Evolutionary conservation across 2,797 vertebrate genomes (phyloP).

Genomic region (Chaetodon trifasciatus): DNA sequence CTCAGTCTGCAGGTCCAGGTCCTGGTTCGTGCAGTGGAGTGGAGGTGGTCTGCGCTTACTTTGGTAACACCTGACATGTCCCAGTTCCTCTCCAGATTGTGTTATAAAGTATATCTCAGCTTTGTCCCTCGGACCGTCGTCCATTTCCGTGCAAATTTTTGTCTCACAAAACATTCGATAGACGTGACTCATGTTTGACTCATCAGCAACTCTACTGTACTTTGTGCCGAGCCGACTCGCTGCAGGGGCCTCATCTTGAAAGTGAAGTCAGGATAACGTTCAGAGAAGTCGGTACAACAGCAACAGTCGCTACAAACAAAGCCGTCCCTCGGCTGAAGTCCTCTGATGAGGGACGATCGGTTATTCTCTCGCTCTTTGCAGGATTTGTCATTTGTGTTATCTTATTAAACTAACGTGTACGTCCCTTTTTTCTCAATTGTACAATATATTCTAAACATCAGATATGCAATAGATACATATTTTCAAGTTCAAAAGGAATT

Average conservation of each 20-base stretch:
- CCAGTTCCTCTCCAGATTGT: not conserved
- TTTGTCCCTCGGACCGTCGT: conserved; percentile 16
- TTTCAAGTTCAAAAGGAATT: conserved; percentile 88
- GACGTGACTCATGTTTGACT: conserved; percentile 40
- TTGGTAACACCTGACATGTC: conserved; percentile 49
- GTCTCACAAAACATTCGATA: conserved; percentile 13
- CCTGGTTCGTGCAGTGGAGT: conserved; percentile 34
- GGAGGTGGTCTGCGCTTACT: conserved; percentile 44
- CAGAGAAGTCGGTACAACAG: conserved; percentile 36
- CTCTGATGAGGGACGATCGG: not conserved
- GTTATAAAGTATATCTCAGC: conserved; percentile 30
- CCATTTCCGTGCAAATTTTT: conserved; percentile 41
- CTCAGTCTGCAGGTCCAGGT: conserved; percentile 20
- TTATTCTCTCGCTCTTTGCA: conserved; percentile 17
- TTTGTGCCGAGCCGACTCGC: not conserved
- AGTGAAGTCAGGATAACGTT: conserved; percentile 5
- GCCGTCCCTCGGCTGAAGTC: conserved; percentile 20
- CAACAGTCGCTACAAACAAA: conserved; percentile 36
- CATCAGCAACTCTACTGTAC: not conserved
- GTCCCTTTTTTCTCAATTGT: conserved; percentile 78
- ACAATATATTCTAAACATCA: conserved; percentile 77
- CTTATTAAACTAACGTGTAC: conserved; percentile 47
- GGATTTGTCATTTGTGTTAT: conserved; percentile 39
- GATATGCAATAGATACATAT: conserved; percentile 80
- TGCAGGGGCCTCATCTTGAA: conserved; percentile 24